Evolutionary conservation across 2,888 invertebrate species (phyloP).

Genomic region (Argynnis bischoffii): DNA sequence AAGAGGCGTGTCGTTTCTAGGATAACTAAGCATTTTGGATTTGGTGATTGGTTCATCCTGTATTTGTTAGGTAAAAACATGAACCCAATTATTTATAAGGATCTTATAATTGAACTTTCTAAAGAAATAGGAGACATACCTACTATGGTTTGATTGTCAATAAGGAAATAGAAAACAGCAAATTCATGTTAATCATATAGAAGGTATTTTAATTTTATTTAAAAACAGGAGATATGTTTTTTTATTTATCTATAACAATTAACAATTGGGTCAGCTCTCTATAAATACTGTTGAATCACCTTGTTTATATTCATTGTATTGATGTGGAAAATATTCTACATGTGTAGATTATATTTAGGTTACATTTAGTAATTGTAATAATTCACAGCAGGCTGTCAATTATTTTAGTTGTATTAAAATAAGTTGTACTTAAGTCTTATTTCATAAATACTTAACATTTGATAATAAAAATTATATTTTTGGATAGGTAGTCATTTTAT

Average conservation of each 20-base stretch:
- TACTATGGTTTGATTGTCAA: slow-evolving; percentile 46
- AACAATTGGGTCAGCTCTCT: too few relatives aligned
- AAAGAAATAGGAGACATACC: slow-evolving; percentile 63
- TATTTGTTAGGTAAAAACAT: slow-evolving; percentile 89
- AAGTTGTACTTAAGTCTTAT: background rate
- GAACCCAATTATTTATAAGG: slow-evolving; percentile 85
- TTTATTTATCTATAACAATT: too few relatives aligned
- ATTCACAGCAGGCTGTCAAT: slow-evolving; percentile 6
- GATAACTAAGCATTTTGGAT: slow-evolving; percentile 79
- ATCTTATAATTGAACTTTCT: slow-evolving; percentile 82
- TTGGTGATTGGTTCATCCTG: slow-evolving; percentile 90
- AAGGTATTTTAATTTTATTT: too few relatives aligned
- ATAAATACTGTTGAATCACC: too few relatives aligned
- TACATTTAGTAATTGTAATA: background rate
- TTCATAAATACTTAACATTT: background rate
- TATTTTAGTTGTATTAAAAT: background rate
- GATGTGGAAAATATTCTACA: too few relatives aligned
- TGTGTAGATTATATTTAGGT: too few relatives aligned
- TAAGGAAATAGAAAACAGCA: too few relatives aligned
- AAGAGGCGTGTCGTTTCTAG: slow-evolving; percentile 76
- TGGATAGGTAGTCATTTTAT: too few relatives aligned
- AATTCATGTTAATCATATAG: too few relatives aligned
- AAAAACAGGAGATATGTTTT: too few relatives aligned
- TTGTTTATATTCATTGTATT: background rate
- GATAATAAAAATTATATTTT: too few relatives aligned